Percentiles rank a stretch among this genome's conserved stretches.
phyloP scores from a whole-genome alignment of 1,140 invertebrate genomes.

The Diplogasteroides magnus region DNA sequence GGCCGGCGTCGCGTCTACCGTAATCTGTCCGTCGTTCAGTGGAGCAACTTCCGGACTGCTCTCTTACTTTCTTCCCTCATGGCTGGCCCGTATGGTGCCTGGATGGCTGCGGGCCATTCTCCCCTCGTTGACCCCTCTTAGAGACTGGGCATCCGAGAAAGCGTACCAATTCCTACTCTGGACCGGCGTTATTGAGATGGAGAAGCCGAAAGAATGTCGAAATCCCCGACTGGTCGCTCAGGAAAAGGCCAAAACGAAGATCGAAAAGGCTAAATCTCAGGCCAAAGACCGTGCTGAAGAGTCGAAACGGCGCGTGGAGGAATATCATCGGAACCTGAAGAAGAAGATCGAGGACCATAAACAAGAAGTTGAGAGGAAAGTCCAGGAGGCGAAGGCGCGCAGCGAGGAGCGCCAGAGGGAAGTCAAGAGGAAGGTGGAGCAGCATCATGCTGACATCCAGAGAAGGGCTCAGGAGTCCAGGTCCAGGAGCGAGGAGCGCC shows the following conservation, averaged over 20 bases:
- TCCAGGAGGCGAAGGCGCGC: not conserved
- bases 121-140: not conserved
- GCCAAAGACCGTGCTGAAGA: not conserved
- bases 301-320: not conserved
- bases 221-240: not conserved
- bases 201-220: not conserved
- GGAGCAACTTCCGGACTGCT: not conserved
- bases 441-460: not conserved
- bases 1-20: not conserved
- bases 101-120: not conserved
- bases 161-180: not conserved
- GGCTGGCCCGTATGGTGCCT: not conserved
- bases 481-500: not conserved
- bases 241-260: not conserved
- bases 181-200: not conserved
- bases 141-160: not conserved
- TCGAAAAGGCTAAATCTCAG: not conserved
- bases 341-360: not conserved
- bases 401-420: not conserved
- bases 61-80: not conserved
- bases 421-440: not conserved
- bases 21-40: not conserved
- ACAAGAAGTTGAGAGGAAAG: not conserved
- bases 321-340: not conserved
- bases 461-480: no score